These are phyloP conservation scores for Chalcis sispes DNA, from an alignment of 2,888 invertebrate species.

Conservation along the genomic window DNA sequence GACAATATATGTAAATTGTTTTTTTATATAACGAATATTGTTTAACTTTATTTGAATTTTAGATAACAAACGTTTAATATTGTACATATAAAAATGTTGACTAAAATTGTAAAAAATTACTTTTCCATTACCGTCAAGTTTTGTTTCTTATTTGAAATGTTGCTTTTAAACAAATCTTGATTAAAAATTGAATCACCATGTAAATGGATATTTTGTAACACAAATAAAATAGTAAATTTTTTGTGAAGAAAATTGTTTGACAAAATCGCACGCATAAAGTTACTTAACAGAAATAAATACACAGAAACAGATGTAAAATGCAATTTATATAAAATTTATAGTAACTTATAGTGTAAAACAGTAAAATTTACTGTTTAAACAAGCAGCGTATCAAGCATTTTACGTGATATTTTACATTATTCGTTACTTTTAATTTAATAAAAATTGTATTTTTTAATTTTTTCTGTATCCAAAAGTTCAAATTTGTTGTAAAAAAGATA, in stretches of 20 bases:
- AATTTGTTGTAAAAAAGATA: too few relatives aligned
- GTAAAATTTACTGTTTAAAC: slow-evolving; percentile 30
- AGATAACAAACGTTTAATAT: slow-evolving; percentile 32
- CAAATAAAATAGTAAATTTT: background rate
- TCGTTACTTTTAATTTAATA: slow-evolving; percentile 21
- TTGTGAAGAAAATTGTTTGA: slow-evolving; percentile 4
- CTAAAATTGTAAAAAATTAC: slow-evolving; percentile 48
- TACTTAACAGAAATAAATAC: background rate
- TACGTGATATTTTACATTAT: slow-evolving; percentile 37
- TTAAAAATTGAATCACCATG: background rate
- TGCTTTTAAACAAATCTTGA: slow-evolving; percentile 5
- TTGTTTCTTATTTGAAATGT: slow-evolving; percentile 31
- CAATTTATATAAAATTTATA: slow-evolving; percentile 20
- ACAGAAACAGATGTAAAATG: slow-evolving; percentile 19
- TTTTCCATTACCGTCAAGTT: slow-evolving; percentile 42
- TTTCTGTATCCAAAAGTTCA: background rate
- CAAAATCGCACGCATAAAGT: slow-evolving; percentile 9
- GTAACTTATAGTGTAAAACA: slow-evolving; percentile 36
- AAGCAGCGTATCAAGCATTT: background rate
- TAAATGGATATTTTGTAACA: slow-evolving; percentile 4
- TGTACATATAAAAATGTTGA: slow-evolving; percentile 49
- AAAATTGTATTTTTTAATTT: background rate
- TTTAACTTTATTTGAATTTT: slow-evolving; percentile 19
- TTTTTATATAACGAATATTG: slow-evolving; percentile 12
- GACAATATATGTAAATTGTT: slow-evolving; percentile 32